A percentile compares a stretch with the other conserved stretches of the same genome.
Evolutionary conservation across 2,888 invertebrate genomes (phyloP).

Genomic region (Phanerotoma sp.): DNA sequence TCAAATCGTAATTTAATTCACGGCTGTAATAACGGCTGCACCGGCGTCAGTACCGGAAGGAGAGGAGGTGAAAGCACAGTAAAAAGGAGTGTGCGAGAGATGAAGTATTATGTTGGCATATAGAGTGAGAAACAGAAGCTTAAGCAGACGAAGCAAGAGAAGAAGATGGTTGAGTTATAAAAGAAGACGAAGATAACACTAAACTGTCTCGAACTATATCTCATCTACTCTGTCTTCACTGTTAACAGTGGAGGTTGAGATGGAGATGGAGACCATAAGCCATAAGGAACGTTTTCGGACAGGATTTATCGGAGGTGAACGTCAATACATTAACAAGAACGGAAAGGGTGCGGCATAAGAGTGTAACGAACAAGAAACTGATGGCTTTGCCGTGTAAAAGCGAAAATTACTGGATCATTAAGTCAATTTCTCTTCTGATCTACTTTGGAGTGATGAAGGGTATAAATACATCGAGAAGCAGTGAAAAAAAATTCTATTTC

Average conservation of each 20-base stretch:
- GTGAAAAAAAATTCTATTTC: too few species aligned
- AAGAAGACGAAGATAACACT: not conserved
- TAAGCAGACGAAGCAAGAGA: not conserved
- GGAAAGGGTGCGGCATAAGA: slow-evolving; percentile 41
- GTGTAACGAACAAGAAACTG: slow-evolving; percentile 14
- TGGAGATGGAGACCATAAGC: slow-evolving; percentile 4
- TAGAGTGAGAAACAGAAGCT: not conserved
- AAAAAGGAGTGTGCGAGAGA: not conserved
- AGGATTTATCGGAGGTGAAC: slow-evolving; percentile 47
- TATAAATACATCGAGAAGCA: too few species aligned
- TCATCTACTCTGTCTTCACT: too few species aligned
- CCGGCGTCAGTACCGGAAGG: slow-evolving; percentile 27
- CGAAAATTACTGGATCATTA: too few species aligned
- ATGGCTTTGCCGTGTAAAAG: too few species aligned
- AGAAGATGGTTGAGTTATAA: not conserved
- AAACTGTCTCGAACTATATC: too few species aligned
- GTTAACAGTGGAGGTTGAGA: too few species aligned
- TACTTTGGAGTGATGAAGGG: too few species aligned
- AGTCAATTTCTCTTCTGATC: too few species aligned
- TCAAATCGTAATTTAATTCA: slow-evolving; percentile 44
- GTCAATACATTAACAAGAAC: slow-evolving; percentile 46
- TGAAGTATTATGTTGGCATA: slow-evolving; percentile 2
- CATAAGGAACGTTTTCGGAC: not conserved
- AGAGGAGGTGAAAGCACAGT: slow-evolving; percentile 9
- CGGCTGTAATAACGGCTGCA: slow-evolving; percentile 35